Evolutionary conservation across 2,797 vertebrate genomes (phyloP).

Genomic region (Linurgus olivaceus): DNA sequence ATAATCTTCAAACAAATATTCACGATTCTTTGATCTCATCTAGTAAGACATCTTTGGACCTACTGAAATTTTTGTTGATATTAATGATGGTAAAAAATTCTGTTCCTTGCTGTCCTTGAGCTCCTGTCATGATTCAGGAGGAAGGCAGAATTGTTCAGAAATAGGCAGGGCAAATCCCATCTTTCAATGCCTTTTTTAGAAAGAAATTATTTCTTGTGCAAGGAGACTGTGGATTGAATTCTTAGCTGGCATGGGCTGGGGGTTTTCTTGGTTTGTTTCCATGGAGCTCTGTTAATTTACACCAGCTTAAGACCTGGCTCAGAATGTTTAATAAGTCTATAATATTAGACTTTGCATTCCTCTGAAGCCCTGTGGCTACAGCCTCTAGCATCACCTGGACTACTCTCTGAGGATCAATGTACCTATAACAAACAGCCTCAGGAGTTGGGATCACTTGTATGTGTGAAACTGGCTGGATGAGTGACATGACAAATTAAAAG

Average conservation of each 20-base stretch:
- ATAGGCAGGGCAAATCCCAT: neutral
- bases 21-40: neutral
- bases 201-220: neutral
- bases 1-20: constrained; percentile 31
- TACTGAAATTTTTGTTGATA: neutral
- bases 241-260: neutral
- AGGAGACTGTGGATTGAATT: neutral
- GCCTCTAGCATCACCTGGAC: neutral
- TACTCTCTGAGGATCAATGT: neutral
- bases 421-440: neutral
- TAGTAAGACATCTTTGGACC: neutral
- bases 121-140: neutral
- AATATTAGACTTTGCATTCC: neutral
- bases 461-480: neutral
- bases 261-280: neutral
- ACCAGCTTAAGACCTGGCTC: neutral
- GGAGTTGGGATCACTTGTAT: neutral
- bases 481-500: neutral
- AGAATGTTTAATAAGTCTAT: constrained; percentile 22
- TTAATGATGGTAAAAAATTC: neutral
- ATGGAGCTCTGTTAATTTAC: constrained; percentile 28
- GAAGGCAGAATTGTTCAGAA: neutral
- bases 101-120: neutral
- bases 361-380: neutral
- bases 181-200: neutral